phyloP scores from a whole-genome alignment of 2,888 invertebrate species.

The Amphipyra tragopoginis region DNA sequence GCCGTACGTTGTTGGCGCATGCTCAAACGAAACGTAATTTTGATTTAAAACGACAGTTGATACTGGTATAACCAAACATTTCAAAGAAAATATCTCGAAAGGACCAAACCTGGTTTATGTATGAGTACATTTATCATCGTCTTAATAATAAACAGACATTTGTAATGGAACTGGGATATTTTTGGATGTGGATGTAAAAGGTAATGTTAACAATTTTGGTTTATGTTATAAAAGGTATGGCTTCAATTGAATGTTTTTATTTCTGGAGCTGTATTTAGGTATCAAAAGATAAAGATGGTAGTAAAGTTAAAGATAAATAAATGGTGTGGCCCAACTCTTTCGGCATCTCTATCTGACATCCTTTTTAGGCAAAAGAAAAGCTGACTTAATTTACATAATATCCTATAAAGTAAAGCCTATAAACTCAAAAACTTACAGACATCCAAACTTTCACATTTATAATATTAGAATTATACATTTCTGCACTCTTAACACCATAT shows the following conservation, averaged over 20 bases:
- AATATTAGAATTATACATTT: too few relatives aligned
- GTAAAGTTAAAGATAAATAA: constrained; percentile 17
- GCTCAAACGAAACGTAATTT: constrained; percentile 49
- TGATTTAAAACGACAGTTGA: constrained; percentile 58
- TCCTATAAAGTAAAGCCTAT: too few relatives aligned
- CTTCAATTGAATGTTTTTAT: constrained; percentile 21
- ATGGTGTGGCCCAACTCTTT: constrained; percentile 3
- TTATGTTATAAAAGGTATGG: constrained; percentile 11
- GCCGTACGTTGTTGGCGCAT: constrained; percentile 26
- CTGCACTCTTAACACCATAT: too few relatives aligned
- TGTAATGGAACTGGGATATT: constrained; percentile 40
- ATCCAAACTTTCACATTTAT: too few relatives aligned
- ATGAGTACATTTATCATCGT: constrained; percentile 48
- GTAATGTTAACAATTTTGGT: constrained; percentile 28
- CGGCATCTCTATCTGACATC: too few relatives aligned
- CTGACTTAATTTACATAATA: too few relatives aligned
- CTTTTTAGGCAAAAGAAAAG: too few relatives aligned
- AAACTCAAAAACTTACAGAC: too few relatives aligned
- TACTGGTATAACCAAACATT: constrained; percentile 42
- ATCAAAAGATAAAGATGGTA: constrained; percentile 8
- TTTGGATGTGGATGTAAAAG: constrained; percentile 23
- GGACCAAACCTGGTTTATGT: constrained; percentile 52
- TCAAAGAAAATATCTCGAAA: constrained; percentile 48
- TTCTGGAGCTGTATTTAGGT: background rate
- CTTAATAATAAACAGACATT: constrained; percentile 55